Base-by-base conservation (phyloP, 2,113 vertebrate species). In the Diadophis punctatus region DNA sequence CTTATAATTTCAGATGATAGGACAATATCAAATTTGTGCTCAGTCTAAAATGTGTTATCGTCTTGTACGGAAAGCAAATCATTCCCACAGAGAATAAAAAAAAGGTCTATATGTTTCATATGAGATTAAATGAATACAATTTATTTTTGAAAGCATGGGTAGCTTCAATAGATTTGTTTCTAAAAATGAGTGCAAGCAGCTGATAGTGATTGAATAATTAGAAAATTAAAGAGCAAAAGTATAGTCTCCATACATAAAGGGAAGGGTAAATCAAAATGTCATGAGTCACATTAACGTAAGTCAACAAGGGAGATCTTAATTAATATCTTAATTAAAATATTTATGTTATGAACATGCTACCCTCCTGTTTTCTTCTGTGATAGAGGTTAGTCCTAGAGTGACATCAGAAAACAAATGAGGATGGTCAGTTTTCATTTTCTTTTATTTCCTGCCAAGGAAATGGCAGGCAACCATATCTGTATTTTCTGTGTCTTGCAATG, bases 71-170 rank as follows among this genome's bases (percentile, higher is more conserved):
- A 97, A 97, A 97, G 92, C 92, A 92, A 96, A 90, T 93, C 93
- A 88, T 92, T 96, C 95, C 63, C 87, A 93, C 94, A 96, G 34
- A 80, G 74, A 80, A 80, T 80, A 12, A 8, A 23, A 94, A 94
- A 96, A 96, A 25, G 25, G 96, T 95, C 95, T 97, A 97, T 96
- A 97, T 97, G 96, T 96, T 97, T 97, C 94, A 96, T 96, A 95
- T 88, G 93, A 95, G 90, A 49, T 92, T 85, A 55, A 97, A 60
- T 96, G 96, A 95, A 97, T 95, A 91, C 95, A 96, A 96, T 95
- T 95, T 94, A 96, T 96, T 97, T 94, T 95, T 97, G 94, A 86
- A 97, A 96, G 95, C 92, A 95, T 92, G 53, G 95, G 88, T 68
- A 95, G 92, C 91, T 92, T 95, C 95, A 96, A 68, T 91, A 93